Evolutionary conservation across 2,888 invertebrate genomes (phyloP), one percentile per base, ranked within the genome.

Genomic region (Cataglyphis cursor): DNA sequence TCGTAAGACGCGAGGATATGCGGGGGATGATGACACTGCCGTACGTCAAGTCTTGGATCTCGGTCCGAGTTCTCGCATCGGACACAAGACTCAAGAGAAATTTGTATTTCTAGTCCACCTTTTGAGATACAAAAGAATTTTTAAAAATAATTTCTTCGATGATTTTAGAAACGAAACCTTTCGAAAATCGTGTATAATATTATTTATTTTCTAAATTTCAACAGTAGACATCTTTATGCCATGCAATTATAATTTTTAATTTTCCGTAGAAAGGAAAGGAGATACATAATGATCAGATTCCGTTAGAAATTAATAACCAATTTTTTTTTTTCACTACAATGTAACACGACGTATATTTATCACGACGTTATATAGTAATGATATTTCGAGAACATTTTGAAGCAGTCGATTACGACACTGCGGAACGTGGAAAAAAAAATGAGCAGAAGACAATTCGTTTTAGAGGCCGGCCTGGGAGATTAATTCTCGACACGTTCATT

Each of bases 401-500:
- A 4, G 24, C 28, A 28, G 28, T 21, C n/a, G 15, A 18, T 10
- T 44, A 57, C 70, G 54, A 18, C 15, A 41, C 31, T 41, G 1
- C n/a, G 15, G 38, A 78, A 21, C n/a, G 54, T 15, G 57, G 15
- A 54, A 54, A 76, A 18, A 35, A 66, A 44, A 54, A 44, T 24
- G 54, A 41, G 28, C 41, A 18, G 31, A 59, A 72, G 59, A 80
- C 59, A 80, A 80, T 80, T 80, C 78, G 44, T 73, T 80, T 72
- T 73, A 24, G 44, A 41, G 21, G 21, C 31, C 15, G 21, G 21
- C 12, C 21, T 44, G 59, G 51, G 38, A 38, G 64, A 81, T 81
- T 81, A 78, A 81, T 81, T 81, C 81, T 0, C 81, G 62, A 81
- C 74, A 81, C 78, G 78, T 80, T 18, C 78, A 80, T 73, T 80